These are phyloP conservation scores for Patiria miniata DNA, from an alignment of 35 echinoderm and acorn worm genomes.

Conservation along the genomic window DNA sequence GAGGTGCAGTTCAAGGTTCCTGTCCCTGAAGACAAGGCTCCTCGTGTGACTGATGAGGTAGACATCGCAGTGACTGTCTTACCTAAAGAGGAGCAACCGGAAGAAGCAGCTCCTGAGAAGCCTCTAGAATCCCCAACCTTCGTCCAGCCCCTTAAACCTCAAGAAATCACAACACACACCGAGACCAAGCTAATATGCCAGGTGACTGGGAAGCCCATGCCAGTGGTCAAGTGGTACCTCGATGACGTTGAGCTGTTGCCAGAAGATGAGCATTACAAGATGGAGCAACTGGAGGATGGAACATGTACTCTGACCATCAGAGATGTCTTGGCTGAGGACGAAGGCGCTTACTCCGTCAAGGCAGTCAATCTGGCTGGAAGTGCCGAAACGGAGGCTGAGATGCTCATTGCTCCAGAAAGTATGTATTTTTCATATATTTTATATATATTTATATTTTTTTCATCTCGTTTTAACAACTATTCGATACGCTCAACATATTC, in stretches of 20 bases:
- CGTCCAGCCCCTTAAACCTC: constrained; percentile 50
- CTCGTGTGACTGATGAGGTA: constrained; percentile 12
- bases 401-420: constrained; percentile 58
- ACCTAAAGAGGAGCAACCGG: constrained; percentile 40
- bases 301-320: constrained; percentile 45
- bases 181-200: constrained; percentile 58
- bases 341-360: constrained; percentile 53
- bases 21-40: constrained; percentile 10
- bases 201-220: constrained; percentile 66
- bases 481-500: neutral
- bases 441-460: neutral
- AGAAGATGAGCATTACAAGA: constrained; percentile 45
- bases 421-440: constrained; percentile 19
- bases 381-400: constrained; percentile 65
- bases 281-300: constrained; percentile 37
- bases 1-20: constrained; percentile 33
- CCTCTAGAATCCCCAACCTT: constrained; percentile 58
- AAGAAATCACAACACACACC: constrained; percentile 37
- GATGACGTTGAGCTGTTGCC: constrained; percentile 44
- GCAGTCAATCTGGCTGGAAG: constrained; percentile 61
- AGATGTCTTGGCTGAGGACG: constrained; percentile 58
- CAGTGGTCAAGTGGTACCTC: constrained; percentile 54
- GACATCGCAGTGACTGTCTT: neutral
- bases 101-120: constrained; percentile 39
- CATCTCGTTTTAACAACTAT: neutral